A percentile compares a stretch with the other conserved stretches of the same genome.
These are phyloP conservation scores for Anastatus disparis DNA, from an alignment of 1,140 invertebrate species.

Conservation along the genomic window DNA sequence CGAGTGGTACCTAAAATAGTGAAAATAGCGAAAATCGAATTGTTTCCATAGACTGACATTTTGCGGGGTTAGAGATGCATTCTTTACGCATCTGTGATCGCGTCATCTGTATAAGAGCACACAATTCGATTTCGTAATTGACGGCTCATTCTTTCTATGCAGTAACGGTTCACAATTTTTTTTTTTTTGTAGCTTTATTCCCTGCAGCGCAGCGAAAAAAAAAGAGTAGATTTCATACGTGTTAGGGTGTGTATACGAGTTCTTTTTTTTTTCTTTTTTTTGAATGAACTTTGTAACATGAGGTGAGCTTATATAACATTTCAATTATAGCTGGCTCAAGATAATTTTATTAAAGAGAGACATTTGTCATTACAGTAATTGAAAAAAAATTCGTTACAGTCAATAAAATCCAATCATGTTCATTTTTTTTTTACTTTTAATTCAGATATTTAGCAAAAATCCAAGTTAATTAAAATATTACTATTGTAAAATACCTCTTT, in stretches of 20 bases:
- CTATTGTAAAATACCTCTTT: too few relatives aligned
- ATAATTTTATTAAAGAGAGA: neutral
- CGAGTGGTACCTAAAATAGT: conserved; percentile 42
- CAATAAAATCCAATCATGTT: too few relatives aligned
- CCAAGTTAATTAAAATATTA: too few relatives aligned
- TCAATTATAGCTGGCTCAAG: neutral
- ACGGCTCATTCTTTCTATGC: conserved; percentile 32
- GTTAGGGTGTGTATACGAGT: too few relatives aligned
- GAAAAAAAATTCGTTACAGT: too few relatives aligned
- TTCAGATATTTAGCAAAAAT: too few relatives aligned
- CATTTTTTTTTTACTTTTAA: too few relatives aligned
- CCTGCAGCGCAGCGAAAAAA: neutral
- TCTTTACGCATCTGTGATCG: conserved; percentile 46
- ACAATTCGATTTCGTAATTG: conserved; percentile 30
- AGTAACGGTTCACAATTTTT: too few relatives aligned
- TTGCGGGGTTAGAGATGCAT: conserved; percentile 31
- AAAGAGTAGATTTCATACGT: too few relatives aligned
- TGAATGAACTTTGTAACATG: too few relatives aligned
- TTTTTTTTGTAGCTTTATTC: conserved; percentile 10
- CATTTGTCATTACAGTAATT: neutral
- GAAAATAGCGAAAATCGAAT: conserved; percentile 54
- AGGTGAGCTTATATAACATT: conserved; percentile 25
- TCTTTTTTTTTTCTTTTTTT: too few relatives aligned
- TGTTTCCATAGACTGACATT: conserved; percentile 47
- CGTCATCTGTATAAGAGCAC: conserved; percentile 2